Conservation (phyloP, 2,113 vertebrate species). For the Ophthalmolycus amberensis region DNA sequence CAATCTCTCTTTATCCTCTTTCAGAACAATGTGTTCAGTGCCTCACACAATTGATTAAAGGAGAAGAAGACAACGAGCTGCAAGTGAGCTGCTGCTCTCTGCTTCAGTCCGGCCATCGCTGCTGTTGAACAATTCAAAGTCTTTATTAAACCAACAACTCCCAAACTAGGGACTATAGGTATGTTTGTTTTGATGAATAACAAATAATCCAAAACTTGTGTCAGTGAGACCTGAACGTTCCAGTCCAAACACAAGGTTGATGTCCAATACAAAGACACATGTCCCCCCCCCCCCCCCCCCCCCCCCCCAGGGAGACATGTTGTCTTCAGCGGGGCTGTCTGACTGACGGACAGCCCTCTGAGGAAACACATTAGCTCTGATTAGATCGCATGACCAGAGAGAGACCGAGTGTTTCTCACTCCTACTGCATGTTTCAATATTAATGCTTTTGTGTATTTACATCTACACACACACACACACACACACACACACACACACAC, state of each 20-base stretch:
- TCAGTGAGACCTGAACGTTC: no score
- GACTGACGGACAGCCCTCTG: conserved; percentile 44
- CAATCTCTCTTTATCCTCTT: conserved; percentile 19
- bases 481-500: no score
- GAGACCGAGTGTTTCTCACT: neutral
- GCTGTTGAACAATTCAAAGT: neutral
- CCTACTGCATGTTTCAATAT: conserved; percentile 28
- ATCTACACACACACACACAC: no score
- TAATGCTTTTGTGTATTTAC: no score
- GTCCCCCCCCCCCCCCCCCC: neutral
- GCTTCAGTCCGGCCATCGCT: no score
- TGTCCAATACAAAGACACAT: no score
- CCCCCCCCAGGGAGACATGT: neutral
- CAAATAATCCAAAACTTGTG: no score
- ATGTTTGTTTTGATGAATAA: no score
- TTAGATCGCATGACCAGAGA: conserved; percentile 58
- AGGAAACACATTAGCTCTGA: conserved; percentile 59
- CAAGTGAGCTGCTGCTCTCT: neutral
- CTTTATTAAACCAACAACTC: no score
- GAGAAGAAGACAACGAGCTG: neutral
- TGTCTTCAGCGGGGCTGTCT: neutral
- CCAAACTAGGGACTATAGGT: no score
- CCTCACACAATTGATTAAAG: neutral
- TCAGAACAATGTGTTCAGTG: neutral
- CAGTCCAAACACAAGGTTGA: no score